Evolutionary conservation across 2,113 vertebrate species (phyloP).

Genomic region (Pseudorhombus dupliciocellatus): DNA sequence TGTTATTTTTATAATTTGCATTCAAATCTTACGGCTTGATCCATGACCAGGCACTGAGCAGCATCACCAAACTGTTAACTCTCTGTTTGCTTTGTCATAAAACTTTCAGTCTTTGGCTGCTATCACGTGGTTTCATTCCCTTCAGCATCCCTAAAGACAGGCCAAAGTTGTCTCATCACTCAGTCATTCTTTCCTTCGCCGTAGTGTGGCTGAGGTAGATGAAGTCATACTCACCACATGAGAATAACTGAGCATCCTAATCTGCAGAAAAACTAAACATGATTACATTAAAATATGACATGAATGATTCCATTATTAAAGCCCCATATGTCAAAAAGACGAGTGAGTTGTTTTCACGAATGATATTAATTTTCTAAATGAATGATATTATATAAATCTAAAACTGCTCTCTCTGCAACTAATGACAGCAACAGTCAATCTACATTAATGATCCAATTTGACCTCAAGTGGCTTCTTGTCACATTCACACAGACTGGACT

Average conservation of each 20-base stretch:
- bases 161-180: too few species aligned
- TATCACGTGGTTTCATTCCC: too few species aligned
- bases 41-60: too few species aligned
- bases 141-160: too few species aligned
- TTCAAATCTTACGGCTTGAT: too few species aligned
- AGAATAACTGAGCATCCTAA: background rate
- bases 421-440: constrained; percentile 11
- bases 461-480: constrained; percentile 15
- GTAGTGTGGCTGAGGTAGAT: too few species aligned
- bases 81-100: too few species aligned
- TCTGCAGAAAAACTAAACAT: background rate
- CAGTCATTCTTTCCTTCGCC: too few species aligned
- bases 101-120: too few species aligned
- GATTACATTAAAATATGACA: constrained; percentile 9
- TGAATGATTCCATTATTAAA: background rate
- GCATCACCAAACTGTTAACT: too few species aligned
- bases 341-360: constrained; percentile 30
- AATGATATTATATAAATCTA: constrained; percentile 39
- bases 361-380: constrained; percentile 45
- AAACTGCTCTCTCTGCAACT: background rate
- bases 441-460: constrained; percentile 37
- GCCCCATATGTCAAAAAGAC: background rate
- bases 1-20: too few species aligned
- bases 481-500: background rate
- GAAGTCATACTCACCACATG: too few species aligned